These are phyloP conservation scores for Hypanus sabinus DNA, from an alignment of 2,113 vertebrate genomes.

Conservation along the genomic window DNA sequence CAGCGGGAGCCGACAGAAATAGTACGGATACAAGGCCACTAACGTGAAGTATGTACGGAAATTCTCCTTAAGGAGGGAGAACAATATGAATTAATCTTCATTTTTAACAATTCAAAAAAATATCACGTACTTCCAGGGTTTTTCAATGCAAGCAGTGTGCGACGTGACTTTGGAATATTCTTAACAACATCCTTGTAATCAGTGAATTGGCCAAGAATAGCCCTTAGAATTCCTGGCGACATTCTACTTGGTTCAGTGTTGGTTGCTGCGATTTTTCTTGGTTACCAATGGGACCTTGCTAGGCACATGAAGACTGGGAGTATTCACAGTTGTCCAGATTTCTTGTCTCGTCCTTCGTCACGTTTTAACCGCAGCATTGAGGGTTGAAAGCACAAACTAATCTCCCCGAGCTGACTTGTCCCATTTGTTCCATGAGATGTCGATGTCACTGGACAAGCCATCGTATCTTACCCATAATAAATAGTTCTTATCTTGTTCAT, in stretches of 20 bases:
- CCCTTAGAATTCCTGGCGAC: background rate
- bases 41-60: background rate
- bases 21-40: background rate
- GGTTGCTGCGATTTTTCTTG: background rate
- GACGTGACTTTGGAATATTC: background rate
- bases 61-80: background rate
- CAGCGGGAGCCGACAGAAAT: background rate
- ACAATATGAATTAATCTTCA: conserved; percentile 6
- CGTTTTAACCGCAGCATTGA: no score
- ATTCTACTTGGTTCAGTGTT: background rate
- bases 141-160: background rate
- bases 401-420: no score
- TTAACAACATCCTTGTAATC: background rate
- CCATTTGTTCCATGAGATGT: no score
- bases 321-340: no score
- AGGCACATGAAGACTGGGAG: no score
- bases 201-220: background rate
- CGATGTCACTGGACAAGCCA: no score
- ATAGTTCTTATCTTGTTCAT: no score
- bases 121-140: background rate
- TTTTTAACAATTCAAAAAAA: conserved; percentile 13
- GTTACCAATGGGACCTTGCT: no score
- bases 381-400: no score
- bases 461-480: no score
- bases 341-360: no score